These are phyloP conservation scores for Holacanthella duospinosa DNA, from an alignment of 2,888 invertebrate species.

Conservation along the genomic window DNA sequence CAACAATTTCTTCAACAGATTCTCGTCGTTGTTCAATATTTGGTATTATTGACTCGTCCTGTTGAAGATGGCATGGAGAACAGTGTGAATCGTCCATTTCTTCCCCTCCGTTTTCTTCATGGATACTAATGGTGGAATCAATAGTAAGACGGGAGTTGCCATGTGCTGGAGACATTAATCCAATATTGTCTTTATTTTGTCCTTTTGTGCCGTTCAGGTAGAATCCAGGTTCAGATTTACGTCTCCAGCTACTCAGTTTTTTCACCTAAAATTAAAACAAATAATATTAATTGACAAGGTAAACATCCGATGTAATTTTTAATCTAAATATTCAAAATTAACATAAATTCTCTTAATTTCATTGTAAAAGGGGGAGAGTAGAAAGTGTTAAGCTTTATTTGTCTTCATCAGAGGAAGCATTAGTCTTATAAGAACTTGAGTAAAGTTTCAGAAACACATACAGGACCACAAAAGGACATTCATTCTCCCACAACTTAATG, in stretches of 20 bases:
- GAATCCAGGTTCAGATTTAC: slow-evolving; percentile 37
- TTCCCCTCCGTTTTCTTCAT: slow-evolving; percentile 25
- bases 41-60: slow-evolving; percentile 28
- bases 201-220: slow-evolving; percentile 24
- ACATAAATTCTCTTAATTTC: not conserved
- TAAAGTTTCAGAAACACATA: too few relatives aligned
- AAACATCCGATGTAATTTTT: not conserved
- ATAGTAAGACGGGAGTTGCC: slow-evolving; percentile 34
- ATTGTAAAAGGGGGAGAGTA: not conserved
- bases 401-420: too few relatives aligned
- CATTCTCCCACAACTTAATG: too few relatives aligned
- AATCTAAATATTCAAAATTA: not conserved
- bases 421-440: too few relatives aligned
- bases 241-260: slow-evolving; percentile 37
- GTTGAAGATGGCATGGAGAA: slow-evolving; percentile 28
- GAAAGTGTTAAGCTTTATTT: not conserved
- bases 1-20: slow-evolving; percentile 58
- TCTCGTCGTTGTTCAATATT: slow-evolving; percentile 33
- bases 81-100: slow-evolving; percentile 24
- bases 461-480: too few relatives aligned
- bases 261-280: slow-evolving; percentile 30
- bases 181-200: slow-evolving; percentile 9
- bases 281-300: not conserved
- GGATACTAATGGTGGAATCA: slow-evolving; percentile 36
- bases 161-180: slow-evolving; percentile 16